Evolutionary conservation across 2,113 vertebrate genomes (phyloP).

Genomic region (Gymnobelideus leadbeateri): DNA sequence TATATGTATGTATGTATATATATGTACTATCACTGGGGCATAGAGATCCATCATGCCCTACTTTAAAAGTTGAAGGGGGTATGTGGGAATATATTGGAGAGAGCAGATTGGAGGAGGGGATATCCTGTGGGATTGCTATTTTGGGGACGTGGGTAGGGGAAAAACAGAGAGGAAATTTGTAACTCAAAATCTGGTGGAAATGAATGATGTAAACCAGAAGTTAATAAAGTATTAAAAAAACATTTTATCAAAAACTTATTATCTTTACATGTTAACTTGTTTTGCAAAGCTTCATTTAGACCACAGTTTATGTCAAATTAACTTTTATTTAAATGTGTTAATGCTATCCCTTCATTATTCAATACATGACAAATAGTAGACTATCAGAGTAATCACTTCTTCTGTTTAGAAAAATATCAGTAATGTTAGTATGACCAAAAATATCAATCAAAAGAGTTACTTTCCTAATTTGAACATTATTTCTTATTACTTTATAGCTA

Average conservation of each 20-base stretch:
- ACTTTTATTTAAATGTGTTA: background rate
- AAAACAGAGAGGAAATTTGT: too few relatives aligned
- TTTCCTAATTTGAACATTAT: conserved; percentile 36
- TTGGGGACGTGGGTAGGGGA: too few relatives aligned
- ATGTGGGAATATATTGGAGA: too few relatives aligned
- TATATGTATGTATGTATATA: too few relatives aligned
- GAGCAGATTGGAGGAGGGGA: too few relatives aligned
- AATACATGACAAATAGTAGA: background rate
- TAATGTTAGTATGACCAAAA: conserved; percentile 45
- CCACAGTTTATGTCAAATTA: conserved; percentile 12
- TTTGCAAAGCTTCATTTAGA: conserved; percentile 24
- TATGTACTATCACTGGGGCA: too few relatives aligned
- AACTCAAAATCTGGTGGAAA: too few relatives aligned
- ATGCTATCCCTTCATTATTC: background rate
- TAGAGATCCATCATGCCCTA: too few relatives aligned
- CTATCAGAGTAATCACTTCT: background rate
- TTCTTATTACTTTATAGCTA: conserved; percentile 15
- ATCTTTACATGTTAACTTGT: background rate
- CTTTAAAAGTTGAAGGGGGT: too few relatives aligned
- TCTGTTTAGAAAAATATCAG: background rate
- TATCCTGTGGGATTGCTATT: too few relatives aligned
- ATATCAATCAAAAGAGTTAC: conserved; percentile 42
- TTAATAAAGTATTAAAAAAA: too few relatives aligned
- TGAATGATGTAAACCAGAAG: too few relatives aligned
- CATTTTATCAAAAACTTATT: background rate